These are phyloP conservation scores for Nannospalax galili DNA, from an alignment of 2,113 vertebrate genomes.

Conservation along the genomic window DNA sequence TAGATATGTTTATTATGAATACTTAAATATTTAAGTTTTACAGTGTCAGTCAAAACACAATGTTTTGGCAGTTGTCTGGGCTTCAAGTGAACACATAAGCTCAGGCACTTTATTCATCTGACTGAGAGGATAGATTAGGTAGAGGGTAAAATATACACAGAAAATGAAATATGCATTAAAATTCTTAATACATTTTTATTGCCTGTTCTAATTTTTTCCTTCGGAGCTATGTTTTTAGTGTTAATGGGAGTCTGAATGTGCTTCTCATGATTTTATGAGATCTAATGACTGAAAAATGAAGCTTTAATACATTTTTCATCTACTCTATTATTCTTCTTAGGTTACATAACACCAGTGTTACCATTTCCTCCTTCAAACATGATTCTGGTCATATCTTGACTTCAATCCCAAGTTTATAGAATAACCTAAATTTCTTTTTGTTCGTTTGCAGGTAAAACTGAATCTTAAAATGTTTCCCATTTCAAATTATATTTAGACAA, in stretches of 20 bases:
- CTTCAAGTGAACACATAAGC: neutral
- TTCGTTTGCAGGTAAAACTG: neutral
- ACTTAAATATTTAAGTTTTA: slow-evolving; percentile 45
- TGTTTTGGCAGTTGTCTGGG: slow-evolving; percentile 13
- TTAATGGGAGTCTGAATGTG: neutral
- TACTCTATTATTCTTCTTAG: neutral
- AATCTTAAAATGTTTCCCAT: neutral
- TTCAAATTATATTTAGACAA: neutral
- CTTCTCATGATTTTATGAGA: neutral
- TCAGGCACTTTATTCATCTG: neutral
- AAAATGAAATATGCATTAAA: slow-evolving; percentile 2
- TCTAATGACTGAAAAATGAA: slow-evolving; percentile 35
- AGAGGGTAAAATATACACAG: slow-evolving; percentile 13
- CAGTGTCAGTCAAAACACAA: neutral
- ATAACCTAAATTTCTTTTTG: slow-evolving; percentile 34
- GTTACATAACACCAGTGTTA: neutral
- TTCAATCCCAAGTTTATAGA: neutral
- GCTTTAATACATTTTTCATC: neutral
- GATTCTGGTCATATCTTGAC: slow-evolving; percentile 23
- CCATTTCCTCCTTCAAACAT: neutral
- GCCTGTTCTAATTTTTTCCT: neutral
- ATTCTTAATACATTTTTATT: slow-evolving; percentile 44
- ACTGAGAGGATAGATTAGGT: neutral
- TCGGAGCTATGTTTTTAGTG: slow-evolving; percentile 28
- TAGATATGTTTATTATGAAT: slow-evolving; percentile 17